Evolutionary conservation across 2,113 vertebrate species (phyloP).

Genomic region (Coryphaenoides rupestris): DNA sequence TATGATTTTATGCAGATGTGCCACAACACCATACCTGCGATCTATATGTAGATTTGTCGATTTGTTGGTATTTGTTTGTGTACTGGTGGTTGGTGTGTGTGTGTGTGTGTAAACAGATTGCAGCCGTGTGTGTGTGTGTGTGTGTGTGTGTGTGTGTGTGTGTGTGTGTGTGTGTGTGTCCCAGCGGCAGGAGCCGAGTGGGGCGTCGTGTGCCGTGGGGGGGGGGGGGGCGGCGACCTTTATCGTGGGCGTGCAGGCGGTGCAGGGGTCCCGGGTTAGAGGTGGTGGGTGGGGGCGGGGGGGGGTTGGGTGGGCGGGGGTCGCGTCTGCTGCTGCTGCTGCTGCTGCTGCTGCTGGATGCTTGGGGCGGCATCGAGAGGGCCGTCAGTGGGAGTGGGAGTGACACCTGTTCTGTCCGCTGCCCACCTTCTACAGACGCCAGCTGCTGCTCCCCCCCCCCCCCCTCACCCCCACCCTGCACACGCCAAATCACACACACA

Average conservation of each 20-base stretch:
- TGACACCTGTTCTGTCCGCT: slow-evolving; percentile 64
- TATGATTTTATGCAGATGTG: too few relatives aligned
- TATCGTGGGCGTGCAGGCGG: slow-evolving; percentile 27
- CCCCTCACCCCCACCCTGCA: slow-evolving; percentile 12
- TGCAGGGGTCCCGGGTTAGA: slow-evolving; percentile 38
- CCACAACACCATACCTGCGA: too few relatives aligned
- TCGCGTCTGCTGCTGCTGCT: too few relatives aligned
- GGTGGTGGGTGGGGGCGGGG: slow-evolving; percentile 51
- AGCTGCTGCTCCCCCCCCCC: slow-evolving; percentile 40
- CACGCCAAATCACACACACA: neutral
- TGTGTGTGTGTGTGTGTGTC: neutral
- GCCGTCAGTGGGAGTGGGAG: slow-evolving; percentile 60
- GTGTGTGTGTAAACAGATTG: neutral
- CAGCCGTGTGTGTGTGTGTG: too few relatives aligned
- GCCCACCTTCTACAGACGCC: slow-evolving; percentile 47
- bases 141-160: too few relatives aligned
- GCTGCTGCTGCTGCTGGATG: too few relatives aligned
- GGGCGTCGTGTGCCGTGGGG: slow-evolving; percentile 41
- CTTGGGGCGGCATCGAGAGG: neutral
- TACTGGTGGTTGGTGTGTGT: slow-evolving; percentile 22
- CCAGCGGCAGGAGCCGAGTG: slow-evolving; percentile 51
- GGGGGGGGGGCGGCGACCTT: neutral
- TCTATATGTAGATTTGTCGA: too few relatives aligned
- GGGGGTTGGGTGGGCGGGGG: neutral
- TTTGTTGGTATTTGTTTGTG: slow-evolving; percentile 18